These are phyloP conservation scores for Drosophila seguyi DNA, from an alignment of 1,140 invertebrate species.

Conservation along the genomic window DNA sequence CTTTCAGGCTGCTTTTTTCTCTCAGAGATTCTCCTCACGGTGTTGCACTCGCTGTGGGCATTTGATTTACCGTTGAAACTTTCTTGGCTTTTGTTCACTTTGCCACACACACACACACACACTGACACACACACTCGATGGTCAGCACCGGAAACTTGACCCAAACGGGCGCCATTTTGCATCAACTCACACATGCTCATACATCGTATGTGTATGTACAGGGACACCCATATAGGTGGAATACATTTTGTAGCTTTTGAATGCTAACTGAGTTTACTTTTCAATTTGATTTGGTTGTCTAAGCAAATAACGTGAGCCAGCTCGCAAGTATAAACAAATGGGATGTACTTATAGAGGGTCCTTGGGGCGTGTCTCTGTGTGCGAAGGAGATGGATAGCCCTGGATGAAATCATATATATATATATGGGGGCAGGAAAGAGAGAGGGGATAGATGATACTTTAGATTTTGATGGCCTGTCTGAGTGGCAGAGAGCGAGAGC, in stretches of 20 bases:
- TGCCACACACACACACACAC: neutral
- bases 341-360: slow-evolving; percentile 48
- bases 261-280: slow-evolving; percentile 75
- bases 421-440: neutral
- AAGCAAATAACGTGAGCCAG: slow-evolving; percentile 71
- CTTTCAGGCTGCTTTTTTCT: neutral
- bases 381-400: neutral
- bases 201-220: neutral
- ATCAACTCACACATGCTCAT: slow-evolving; percentile 6
- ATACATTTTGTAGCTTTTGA: slow-evolving; percentile 74
- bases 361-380: slow-evolving; percentile 9
- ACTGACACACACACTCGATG: neutral
- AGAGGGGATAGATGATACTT: slow-evolving; percentile 30
- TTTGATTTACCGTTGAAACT: slow-evolving; percentile 9
- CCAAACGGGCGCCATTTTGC: slow-evolving; percentile 39
- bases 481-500: slow-evolving; percentile 21
- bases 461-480: slow-evolving; percentile 57
- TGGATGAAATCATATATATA: neutral
- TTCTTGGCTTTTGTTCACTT: slow-evolving; percentile 26
- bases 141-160: slow-evolving; percentile 22
- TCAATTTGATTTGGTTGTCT: slow-evolving; percentile 80
- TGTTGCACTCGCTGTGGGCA: slow-evolving; percentile 1
- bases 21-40: neutral
- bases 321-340: slow-evolving; percentile 70
- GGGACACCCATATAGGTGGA: slow-evolving; percentile 30